Evolutionary conservation across 2,797 vertebrate species (phyloP).

Genomic region (Rhadinocentrus ornatus): DNA sequence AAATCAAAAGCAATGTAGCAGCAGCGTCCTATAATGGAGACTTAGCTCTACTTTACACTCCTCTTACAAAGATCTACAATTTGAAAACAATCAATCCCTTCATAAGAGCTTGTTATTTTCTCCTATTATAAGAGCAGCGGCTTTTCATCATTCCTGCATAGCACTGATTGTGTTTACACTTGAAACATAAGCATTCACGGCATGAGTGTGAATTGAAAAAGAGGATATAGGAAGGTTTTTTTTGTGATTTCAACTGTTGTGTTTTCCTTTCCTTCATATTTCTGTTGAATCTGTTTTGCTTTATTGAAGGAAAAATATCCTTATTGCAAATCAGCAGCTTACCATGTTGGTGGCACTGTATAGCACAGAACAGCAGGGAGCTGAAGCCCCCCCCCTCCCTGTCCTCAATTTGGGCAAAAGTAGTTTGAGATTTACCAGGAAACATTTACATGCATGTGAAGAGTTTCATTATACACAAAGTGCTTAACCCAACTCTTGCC

Average conservation of each 20-base stretch:
- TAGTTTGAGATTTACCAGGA: constrained; percentile 46
- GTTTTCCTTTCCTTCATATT: constrained; percentile 32
- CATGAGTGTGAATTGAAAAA: constrained; percentile 55
- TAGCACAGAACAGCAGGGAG: constrained; percentile 36
- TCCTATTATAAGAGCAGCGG: constrained; percentile 81
- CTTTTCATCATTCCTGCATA: constrained; percentile 78
- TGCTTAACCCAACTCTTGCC: not conserved
- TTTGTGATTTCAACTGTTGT: constrained; percentile 60
- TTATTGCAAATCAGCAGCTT: constrained; percentile 42
- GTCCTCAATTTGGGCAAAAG: constrained; percentile 52
- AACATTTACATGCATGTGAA: constrained; percentile 37
- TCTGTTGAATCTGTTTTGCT: constrained; percentile 56
- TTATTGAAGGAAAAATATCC: constrained; percentile 66
- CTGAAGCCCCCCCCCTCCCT: constrained; percentile 9
- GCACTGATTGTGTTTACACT: constrained; percentile 76
- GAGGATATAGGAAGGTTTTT: constrained; percentile 64
- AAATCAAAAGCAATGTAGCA: constrained; percentile 85
- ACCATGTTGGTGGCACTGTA: constrained; percentile 57
- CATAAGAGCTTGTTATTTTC: constrained; percentile 85
- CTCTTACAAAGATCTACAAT: constrained; percentile 85
- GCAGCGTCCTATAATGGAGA: constrained; percentile 82
- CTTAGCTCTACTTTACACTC: constrained; percentile 86
- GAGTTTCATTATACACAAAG: constrained; percentile 20
- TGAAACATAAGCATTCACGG: constrained; percentile 69
- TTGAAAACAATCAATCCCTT: constrained; percentile 86